A percentile compares a stretch with the other conserved stretches of the same genome.
These are phyloP conservation scores for Eupeodes luniger DNA, from an alignment of 2,888 invertebrate genomes.

Conservation along the genomic window DNA sequence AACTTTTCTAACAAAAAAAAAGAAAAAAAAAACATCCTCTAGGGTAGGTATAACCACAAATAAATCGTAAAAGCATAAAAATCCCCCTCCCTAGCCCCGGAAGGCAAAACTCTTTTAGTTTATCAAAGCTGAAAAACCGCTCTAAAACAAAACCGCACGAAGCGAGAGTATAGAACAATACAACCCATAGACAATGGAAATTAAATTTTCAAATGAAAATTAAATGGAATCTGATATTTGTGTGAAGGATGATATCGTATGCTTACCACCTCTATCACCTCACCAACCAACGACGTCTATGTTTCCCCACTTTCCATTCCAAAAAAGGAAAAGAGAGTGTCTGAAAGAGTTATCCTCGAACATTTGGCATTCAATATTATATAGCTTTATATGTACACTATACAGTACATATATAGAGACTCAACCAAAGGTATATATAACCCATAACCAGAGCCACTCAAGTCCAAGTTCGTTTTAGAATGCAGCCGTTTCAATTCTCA, in stretches of 20 bases:
- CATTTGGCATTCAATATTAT: conserved; percentile 19
- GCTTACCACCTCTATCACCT: not conserved
- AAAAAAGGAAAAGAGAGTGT: not conserved
- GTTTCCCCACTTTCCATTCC: not conserved
- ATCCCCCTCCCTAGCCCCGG: not conserved
- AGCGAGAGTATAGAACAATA: conserved; percentile 23
- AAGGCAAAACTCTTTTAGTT: conserved; percentile 37
- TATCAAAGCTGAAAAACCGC: conserved; percentile 49
- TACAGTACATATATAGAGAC: not conserved
- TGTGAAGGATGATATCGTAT: conserved; percentile 57
- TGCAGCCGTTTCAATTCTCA: conserved; percentile 58
- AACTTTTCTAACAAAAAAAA: conserved; percentile 36
- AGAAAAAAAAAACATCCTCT: conserved; percentile 8
- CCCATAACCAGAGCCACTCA: conserved; percentile 14
- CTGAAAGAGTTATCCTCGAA: conserved; percentile 26
- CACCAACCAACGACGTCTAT: not conserved
- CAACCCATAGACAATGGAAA: conserved; percentile 80
- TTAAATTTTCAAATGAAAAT: conserved; percentile 79
- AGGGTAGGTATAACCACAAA: conserved; percentile 23
- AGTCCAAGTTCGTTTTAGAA: conserved; percentile 59
- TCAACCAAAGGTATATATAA: not conserved
- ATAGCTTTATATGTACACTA: no score
- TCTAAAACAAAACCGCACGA: conserved; percentile 45
- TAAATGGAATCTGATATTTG: conserved; percentile 72
- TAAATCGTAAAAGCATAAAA: conserved; percentile 38